Conservation (phyloP, 1,140 invertebrate species). For the Papilio polyxenes region DNA sequence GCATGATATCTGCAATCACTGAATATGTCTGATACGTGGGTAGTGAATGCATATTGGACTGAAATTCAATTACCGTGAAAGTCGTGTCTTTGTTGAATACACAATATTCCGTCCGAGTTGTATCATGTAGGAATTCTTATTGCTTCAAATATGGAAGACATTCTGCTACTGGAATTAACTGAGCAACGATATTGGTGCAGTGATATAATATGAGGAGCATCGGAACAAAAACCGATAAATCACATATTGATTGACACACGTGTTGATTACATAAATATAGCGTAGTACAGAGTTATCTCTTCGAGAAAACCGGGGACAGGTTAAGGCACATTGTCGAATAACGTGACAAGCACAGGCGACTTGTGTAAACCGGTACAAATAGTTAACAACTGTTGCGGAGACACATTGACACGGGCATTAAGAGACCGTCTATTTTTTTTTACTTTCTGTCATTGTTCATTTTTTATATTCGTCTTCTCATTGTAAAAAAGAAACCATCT, state of each 20-base stretch:
- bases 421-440: too few relatives aligned
- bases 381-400: too few relatives aligned
- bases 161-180: neutral
- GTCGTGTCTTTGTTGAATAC: neutral
- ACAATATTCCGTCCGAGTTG: neutral
- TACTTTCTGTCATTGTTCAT: too few relatives aligned
- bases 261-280: neutral
- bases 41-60: neutral
- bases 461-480: too few relatives aligned
- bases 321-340: conserved; percentile 13
- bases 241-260: neutral
- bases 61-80: conserved; percentile 8
- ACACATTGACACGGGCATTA: too few relatives aligned
- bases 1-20: neutral
- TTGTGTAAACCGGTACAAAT: neutral
- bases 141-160: neutral
- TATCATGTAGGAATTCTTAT: neutral
- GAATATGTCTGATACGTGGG: neutral
- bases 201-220: neutral
- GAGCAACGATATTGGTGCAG: neutral
- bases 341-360: neutral
- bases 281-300: neutral
- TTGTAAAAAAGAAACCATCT: too few relatives aligned
- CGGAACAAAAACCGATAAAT: too few relatives aligned
- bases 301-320: neutral